A percentile compares a stretch with the other conserved stretches of the same genome.
Evolutionary conservation across 2,888 invertebrate genomes (phyloP).

Genomic region (Galerucella calmariensis): DNA sequence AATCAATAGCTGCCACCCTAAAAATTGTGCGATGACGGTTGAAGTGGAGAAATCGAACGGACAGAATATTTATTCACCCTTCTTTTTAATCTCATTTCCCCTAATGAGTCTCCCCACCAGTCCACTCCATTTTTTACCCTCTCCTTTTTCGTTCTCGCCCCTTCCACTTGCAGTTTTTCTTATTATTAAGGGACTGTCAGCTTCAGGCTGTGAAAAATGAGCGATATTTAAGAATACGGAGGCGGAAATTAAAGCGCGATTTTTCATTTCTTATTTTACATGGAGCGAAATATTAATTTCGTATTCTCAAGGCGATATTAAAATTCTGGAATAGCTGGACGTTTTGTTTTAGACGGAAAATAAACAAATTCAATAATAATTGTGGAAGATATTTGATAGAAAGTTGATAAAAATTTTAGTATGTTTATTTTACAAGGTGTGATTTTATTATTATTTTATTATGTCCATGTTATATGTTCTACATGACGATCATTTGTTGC

Average conservation of each 20-base stretch:
- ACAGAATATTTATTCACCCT: conserved; percentile 54
- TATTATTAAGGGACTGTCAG: conserved; percentile 55
- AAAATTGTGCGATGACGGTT: conserved; percentile 45
- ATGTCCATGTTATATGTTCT: too few species aligned
- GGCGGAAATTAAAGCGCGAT: conserved; percentile 57
- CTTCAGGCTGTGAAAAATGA: conserved; percentile 59
- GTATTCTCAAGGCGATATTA: conserved; percentile 37
- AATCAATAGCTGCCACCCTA: conserved; percentile 43
- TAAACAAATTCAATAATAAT: neutral
- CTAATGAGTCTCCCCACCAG: conserved; percentile 47
- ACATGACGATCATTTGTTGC: too few species aligned
- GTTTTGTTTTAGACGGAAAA: neutral
- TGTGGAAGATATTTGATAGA: too few species aligned
- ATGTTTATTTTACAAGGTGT: too few species aligned
- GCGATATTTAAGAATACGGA: conserved; percentile 57
- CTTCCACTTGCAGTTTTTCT: conserved; percentile 45
- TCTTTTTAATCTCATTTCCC: conserved; percentile 55
- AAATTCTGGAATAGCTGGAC: conserved; percentile 32
- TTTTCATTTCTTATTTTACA: conserved; percentile 52
- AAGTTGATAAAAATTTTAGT: too few species aligned
- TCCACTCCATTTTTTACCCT: conserved; percentile 43
- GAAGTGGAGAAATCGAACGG: conserved; percentile 50
- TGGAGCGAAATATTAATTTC: conserved; percentile 43
- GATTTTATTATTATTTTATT: too few species aligned
- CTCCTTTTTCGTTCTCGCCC: conserved; percentile 34